phyloP scores from a whole-genome alignment of 64 coral and sea anemone species.

The Platygyra sinensis region DNA sequence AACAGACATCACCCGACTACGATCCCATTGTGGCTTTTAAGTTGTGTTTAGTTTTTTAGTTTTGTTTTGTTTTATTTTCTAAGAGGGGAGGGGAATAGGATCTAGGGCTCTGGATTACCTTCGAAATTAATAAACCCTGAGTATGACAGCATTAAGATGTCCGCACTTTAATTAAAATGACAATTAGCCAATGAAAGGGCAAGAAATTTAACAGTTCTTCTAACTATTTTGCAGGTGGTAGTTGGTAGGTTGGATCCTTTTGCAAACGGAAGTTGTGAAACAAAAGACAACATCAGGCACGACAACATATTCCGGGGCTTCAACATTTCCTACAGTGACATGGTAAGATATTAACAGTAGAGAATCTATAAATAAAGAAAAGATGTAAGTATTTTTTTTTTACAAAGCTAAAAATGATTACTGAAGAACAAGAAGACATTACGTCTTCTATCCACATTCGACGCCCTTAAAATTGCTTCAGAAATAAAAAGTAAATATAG shows the following conservation, averaged over 20 bases:
- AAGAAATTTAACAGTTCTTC: background rate
- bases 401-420: background rate
- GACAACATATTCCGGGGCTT: conserved; percentile 22
- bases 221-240: background rate
- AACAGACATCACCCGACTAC: no score
- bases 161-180: background rate
- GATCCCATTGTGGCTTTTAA: no score
- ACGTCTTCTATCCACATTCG: no score
- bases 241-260: conserved; percentile 49
- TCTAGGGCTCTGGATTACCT: no score
- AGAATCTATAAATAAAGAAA: background rate
- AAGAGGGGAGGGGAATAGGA: no score
- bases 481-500: no score
- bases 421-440: no score
- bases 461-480: no score
- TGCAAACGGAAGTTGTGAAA: conserved; percentile 28
- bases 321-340: conserved; percentile 25
- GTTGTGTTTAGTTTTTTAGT: no score
- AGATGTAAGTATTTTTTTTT: background rate
- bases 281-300: background rate
- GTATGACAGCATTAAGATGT: no score
- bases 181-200: background rate
- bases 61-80: no score
- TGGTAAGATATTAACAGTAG: background rate
- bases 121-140: no score